Evolutionary conservation across 2,888 invertebrate genomes (phyloP), one percentile per base, ranked within the genome.

Genomic region (Trichopria drosophilae): DNA sequence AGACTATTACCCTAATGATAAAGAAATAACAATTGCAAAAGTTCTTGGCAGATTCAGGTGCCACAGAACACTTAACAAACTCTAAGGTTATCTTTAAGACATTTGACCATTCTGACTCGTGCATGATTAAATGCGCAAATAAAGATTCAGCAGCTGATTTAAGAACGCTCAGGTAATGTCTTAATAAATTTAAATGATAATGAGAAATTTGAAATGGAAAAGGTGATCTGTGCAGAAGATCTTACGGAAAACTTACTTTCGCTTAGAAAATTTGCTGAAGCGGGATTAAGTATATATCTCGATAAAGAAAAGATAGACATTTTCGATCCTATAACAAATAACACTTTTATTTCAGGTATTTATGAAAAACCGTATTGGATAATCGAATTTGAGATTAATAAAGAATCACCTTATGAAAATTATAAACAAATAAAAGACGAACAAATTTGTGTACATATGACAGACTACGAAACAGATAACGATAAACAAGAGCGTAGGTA

Each of bases 51-150:
- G 56, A 62, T 36, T 62, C 61, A 5, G 60, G 58, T 3, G 62
- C 60, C 15, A 63, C 60, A 13, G 58, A 58, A 18, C 62, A 62
- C 28, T 23, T 61, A 10, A 56, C 58, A 16, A 63, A 60, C 42
- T 50, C 48, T 10, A 55, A 40, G 32, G 34, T 54, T 23, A 57
- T 55, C 29, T 58, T 59, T 26, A 55, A 51, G 53, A 39, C 43
- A 1, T 54, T 61, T 42, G 39, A 55, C 37, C 32, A 52, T 15
- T 36, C 29, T n/a, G 36, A 55, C 29, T 40, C 36, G 5, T 39
- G 49, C 29, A 35, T 29, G 40, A 58, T 61, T 40, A 58, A 54
- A 31, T 53, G 59, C 41, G 60, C 58, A 3, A 61, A 61, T 51
- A 58, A 58, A 47, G 46, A 57, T 29, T 28, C 37, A 28, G 23